phyloP scores from a whole-genome alignment of 2,888 invertebrate species.

The Acleris holmiana region DNA sequence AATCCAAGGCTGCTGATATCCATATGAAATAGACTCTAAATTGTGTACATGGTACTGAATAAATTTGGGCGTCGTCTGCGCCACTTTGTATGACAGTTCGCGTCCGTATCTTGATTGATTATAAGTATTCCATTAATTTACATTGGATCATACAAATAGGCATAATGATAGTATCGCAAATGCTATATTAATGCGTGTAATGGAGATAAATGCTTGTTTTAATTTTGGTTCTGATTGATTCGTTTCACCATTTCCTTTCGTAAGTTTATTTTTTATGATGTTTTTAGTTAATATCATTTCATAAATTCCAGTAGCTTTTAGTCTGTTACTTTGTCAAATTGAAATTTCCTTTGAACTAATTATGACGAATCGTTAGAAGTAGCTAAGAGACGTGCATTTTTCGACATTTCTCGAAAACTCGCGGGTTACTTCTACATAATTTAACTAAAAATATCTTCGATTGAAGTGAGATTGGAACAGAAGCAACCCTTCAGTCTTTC shows the following conservation, averaged over 20 bases:
- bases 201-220: conserved; percentile 12
- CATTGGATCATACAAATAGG: background rate
- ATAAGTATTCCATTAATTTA: conserved; percentile 19
- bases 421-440: no score
- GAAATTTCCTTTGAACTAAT: background rate
- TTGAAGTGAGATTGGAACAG: conserved; percentile 12
- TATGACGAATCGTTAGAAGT: background rate
- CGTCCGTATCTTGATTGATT: conserved; percentile 27
- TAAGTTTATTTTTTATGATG: background rate
- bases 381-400: no score
- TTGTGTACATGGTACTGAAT: no score
- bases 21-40: no score
- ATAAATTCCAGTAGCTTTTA: no score
- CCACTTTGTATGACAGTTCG: conserved; percentile 17
- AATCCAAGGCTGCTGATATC: no score
- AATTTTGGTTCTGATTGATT: conserved; percentile 6
- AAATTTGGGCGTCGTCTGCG: background rate
- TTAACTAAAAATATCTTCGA: background rate
- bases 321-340: no score
- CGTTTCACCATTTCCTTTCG: conserved; percentile 16
- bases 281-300: no score
- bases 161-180: conserved; percentile 8
- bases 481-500: conserved; percentile 11
- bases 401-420: no score
- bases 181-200: conserved; percentile 20